These are phyloP conservation scores for Lasioglossum albipes DNA, from an alignment of 1,140 invertebrate species.

Conservation along the genomic window DNA sequence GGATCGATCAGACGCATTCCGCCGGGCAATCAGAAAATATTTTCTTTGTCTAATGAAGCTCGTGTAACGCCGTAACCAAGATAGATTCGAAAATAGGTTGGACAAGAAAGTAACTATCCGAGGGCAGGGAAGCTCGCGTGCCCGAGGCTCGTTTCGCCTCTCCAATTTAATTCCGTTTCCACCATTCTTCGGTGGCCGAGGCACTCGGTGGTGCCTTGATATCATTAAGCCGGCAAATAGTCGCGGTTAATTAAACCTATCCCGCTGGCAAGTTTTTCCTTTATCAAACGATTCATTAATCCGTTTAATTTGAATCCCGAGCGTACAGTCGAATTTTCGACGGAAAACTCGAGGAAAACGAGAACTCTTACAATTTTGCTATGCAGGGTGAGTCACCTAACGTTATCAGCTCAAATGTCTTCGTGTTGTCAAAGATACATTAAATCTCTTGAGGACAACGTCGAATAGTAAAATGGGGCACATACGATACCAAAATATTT, in stretches of 20 bases:
- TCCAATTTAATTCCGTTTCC: conserved; percentile 47
- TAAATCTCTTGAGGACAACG: no score
- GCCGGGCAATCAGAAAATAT: background rate
- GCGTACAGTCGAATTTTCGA: no score
- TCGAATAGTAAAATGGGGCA: no score
- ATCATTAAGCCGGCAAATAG: conserved; percentile 35
- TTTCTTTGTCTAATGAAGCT: background rate
- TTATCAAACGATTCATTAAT: conserved; percentile 33
- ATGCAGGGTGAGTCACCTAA: no score
- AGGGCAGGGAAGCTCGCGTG: conserved; percentile 19
- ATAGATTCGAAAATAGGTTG: background rate
- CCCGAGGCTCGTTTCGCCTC: conserved; percentile 37
- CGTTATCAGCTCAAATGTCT: no score
- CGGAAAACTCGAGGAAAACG: no score
- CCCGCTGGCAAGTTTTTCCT: conserved; percentile 22
- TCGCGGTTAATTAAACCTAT: conserved; percentile 54
- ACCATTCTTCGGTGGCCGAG: conserved; percentile 26
- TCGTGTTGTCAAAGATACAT: no score
- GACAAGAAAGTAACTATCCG: conserved; percentile 11
- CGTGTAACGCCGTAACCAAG: background rate
- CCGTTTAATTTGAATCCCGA: conserved; percentile 19
- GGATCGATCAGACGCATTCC: background rate
- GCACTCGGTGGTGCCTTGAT: conserved; percentile 37
- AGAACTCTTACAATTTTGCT: no score
- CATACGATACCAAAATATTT: no score